Evolutionary conservation across 2,797 vertebrate genomes (phyloP).

Genomic region (Ptychadena robeensis): DNA sequence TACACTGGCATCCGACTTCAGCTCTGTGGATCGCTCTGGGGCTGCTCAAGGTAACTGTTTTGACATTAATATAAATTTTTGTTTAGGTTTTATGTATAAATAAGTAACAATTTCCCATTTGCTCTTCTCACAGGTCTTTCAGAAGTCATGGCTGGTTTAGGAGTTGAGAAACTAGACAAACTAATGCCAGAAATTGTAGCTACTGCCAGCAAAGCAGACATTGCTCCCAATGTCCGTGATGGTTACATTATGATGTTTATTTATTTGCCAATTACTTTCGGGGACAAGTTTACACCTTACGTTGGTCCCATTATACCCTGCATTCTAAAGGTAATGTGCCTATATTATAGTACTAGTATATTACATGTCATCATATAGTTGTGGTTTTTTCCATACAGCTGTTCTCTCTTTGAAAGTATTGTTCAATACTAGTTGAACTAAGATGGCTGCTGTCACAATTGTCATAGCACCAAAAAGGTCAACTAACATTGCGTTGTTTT

Average conservation of each 20-base stretch:
- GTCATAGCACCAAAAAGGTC: background rate
- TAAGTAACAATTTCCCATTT: background rate
- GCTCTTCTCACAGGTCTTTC: slow-evolving; percentile 82
- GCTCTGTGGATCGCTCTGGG: slow-evolving; percentile 97
- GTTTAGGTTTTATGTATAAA: background rate
- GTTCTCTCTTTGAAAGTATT: too few species aligned
- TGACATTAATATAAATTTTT: background rate
- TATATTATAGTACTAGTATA: background rate
- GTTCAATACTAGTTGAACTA: too few species aligned
- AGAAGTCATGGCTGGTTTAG: slow-evolving; percentile 96
- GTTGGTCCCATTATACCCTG: slow-evolving; percentile 98
- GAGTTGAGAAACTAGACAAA: slow-evolving; percentile 97
- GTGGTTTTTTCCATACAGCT: background rate
- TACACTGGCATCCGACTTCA: slow-evolving; percentile 95
- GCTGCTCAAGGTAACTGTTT: slow-evolving; percentile 88
- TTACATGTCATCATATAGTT: background rate
- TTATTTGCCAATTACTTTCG: slow-evolving; percentile 96
- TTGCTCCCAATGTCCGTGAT: slow-evolving; percentile 96
- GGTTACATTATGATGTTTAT: slow-evolving; percentile 99
- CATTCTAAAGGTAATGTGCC: slow-evolving; percentile 89
- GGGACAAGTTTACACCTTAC: slow-evolving; percentile 94
- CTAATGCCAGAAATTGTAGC: slow-evolving; percentile 98
- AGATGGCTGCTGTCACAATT: background rate
- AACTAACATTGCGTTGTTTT: background rate
- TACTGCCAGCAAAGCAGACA: slow-evolving; percentile 95